These are phyloP conservation scores for Chalcis sispes DNA, from an alignment of 2,888 invertebrate species.

Conservation along the genomic window DNA sequence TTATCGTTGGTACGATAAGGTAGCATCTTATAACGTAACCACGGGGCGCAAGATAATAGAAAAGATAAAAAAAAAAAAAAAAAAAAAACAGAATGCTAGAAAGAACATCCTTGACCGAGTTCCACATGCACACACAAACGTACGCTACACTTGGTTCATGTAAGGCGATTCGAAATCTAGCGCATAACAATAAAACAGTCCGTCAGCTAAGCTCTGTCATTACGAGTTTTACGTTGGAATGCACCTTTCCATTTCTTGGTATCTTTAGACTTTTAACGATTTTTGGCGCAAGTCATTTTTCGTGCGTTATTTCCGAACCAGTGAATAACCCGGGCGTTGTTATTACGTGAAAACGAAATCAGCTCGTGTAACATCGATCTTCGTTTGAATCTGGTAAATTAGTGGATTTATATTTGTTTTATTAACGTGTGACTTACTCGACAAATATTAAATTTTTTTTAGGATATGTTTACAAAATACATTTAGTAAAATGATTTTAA, in stretches of 20 bases:
- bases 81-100: background rate
- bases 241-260: background rate
- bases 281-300: slow-evolving; percentile 5
- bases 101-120: slow-evolving; percentile 51
- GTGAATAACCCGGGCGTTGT: background rate
- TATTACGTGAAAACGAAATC: slow-evolving; percentile 9
- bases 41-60: background rate
- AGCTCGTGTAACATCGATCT: background rate
- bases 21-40: background rate
- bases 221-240: slow-evolving; percentile 13
- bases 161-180: slow-evolving; percentile 29
- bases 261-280: background rate
- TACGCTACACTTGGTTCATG: too few relatives aligned
- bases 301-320: slow-evolving; percentile 3
- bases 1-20: background rate
- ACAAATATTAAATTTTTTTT: too few relatives aligned
- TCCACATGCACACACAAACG: too few relatives aligned
- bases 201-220: slow-evolving; percentile 45
- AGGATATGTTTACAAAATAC: too few relatives aligned
- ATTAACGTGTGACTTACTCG: background rate
- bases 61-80: background rate
- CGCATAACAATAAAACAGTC: slow-evolving; percentile 39
- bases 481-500: background rate
- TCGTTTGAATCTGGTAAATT: slow-evolving; percentile 19
- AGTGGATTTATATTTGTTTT: background rate